Percentiles rank a stretch among this genome's conserved stretches.
These are phyloP conservation scores for Betta splendens DNA, from an alignment of 2,797 vertebrate genomes.

Conservation along the genomic window DNA sequence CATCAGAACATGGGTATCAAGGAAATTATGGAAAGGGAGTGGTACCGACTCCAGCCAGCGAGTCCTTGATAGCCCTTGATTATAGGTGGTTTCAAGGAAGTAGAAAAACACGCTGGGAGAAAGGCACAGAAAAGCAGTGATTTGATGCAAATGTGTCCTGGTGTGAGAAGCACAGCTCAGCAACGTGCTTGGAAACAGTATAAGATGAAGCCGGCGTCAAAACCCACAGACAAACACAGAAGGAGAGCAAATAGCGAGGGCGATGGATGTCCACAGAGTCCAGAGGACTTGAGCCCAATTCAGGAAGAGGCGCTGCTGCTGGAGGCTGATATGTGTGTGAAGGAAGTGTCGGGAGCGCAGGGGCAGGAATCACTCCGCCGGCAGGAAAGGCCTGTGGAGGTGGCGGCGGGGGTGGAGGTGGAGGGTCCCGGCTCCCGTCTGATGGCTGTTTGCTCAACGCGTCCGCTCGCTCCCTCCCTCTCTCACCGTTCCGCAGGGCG, in stretches of 20 bases:
- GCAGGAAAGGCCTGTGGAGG: conserved; percentile 82
- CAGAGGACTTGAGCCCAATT: conserved; percentile 65
- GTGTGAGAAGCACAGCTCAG: conserved; percentile 15
- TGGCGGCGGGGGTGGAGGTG: conserved; percentile 60
- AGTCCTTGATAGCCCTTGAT: conserved; percentile 60
- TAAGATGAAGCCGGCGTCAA: conserved; percentile 14
- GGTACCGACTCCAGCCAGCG: conserved; percentile 45
- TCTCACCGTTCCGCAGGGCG: conserved; percentile 30
- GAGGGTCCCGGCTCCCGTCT: conserved; percentile 68
- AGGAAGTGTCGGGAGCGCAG: conserved; percentile 79
- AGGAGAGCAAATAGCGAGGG: conserved; percentile 16
- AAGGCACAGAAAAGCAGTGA: conserved; percentile 42
- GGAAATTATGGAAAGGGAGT: conserved; percentile 68
- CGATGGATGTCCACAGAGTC: conserved; percentile 62
- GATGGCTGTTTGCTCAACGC: conserved; percentile 71
- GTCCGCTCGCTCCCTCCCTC: conserved; percentile 6
- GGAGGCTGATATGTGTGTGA: conserved; percentile 82
- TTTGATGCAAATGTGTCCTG: conserved; percentile 30
- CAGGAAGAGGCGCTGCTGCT: conserved; percentile 82
- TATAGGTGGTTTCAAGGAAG: conserved; percentile 59
- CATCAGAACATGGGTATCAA: conserved; percentile 53
- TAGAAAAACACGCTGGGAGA: conserved; percentile 60
- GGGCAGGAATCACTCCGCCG: conserved; percentile 81
- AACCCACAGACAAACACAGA: conserved; percentile 1
- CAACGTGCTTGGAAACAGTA: conserved; percentile 17